phyloP scores from a whole-genome alignment of 2,797 vertebrate species.

The Gymnodraco acuticeps region DNA sequence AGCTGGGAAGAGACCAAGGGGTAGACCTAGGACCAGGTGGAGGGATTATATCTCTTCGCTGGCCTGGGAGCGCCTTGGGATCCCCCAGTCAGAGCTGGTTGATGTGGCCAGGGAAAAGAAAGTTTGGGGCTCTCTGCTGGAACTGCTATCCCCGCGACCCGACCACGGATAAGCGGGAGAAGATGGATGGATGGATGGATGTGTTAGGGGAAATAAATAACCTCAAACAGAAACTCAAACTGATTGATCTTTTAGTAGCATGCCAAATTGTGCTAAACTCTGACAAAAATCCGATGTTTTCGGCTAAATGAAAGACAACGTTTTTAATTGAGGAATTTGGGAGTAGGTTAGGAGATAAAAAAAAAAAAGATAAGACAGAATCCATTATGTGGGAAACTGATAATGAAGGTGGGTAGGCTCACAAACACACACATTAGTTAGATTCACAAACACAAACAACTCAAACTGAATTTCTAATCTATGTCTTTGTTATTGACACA shows the following conservation, averaged over 20 bases:
- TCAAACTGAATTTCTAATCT: conserved; percentile 14
- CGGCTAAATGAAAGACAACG: background rate
- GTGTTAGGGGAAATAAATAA: background rate
- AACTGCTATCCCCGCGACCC: no score
- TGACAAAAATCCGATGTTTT: background rate
- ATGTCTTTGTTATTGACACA: background rate
- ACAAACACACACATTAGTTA: no score
- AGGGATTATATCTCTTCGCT: no score
- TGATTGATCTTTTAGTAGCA: background rate
- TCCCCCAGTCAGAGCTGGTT: no score
- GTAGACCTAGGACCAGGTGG: no score
- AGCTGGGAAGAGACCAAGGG: no score
- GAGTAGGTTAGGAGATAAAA: background rate
- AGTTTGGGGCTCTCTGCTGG: no score
- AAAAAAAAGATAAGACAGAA: background rate
- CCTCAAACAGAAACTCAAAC: background rate
- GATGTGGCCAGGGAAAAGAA: no score
- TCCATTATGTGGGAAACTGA: background rate
- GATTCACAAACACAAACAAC: background rate
- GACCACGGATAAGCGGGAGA: no score
- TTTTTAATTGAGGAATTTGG: background rate
- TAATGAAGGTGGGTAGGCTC: background rate
- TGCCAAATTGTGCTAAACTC: background rate
- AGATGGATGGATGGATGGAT: no score
- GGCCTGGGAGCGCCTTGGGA: no score